Percentiles rank a stretch among this genome's conserved stretches.
phyloP scores from a whole-genome alignment of 2,888 invertebrate genomes.

The Meghimatium bilineatum region DNA sequence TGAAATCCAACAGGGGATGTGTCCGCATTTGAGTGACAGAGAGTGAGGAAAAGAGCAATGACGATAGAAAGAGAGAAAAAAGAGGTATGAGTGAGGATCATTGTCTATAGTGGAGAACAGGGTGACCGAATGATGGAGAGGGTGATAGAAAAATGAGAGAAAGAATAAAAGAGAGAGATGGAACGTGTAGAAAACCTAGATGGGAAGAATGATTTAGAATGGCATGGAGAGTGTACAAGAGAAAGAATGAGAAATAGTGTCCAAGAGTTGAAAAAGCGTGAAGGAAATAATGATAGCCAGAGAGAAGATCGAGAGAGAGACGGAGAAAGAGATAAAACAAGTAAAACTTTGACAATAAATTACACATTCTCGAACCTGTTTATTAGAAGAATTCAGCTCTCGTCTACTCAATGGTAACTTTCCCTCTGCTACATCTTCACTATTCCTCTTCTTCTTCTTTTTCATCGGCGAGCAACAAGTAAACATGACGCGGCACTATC shows the following conservation, averaged over 20 bases:
- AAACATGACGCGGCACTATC: slow-evolving; percentile 41
- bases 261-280: background rate
- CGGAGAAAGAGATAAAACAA: no score
- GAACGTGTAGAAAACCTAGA: background rate
- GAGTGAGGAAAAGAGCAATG: background rate
- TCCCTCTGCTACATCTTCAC: slow-evolving; percentile 19
- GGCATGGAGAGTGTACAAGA: background rate
- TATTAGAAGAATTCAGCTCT: background rate
- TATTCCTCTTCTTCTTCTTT: slow-evolving; percentile 68
- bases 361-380: slow-evolving; percentile 27
- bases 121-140: no score
- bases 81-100: no score
- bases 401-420: slow-evolving; percentile 24
- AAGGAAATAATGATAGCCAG: no score
- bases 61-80: background rate
- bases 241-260: background rate
- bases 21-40: no score
- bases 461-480: slow-evolving; percentile 52
- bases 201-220: no score
- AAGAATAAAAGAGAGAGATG: background rate
- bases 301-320: no score
- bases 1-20: no score
- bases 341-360: no score
- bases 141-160: background rate
- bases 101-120: no score